Base-by-base conservation (phyloP, 37 sponge, comb jelly and placozoan species). In the Halisarca cf. caerulea region DNA sequence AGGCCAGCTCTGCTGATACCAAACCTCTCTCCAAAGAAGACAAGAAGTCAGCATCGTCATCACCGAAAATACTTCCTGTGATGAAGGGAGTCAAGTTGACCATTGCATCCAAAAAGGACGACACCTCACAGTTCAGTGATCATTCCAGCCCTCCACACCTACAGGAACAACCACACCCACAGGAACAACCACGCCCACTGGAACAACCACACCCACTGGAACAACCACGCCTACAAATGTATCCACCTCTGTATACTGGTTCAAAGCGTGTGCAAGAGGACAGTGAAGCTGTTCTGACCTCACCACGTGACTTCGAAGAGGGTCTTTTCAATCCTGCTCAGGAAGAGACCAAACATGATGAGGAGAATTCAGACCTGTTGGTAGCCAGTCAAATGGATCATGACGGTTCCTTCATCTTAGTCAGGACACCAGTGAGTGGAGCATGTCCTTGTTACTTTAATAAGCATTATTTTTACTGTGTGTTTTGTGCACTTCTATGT, bases 21-120 rank as follows among this genome's bases (percentile, higher is more conserved):
- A 6, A 47, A 11, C 51, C 51, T 47, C 6, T 14, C 11, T 11
- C 51, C 6, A 11, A 14, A 11, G 51, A 47, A 11, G 51, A 47
- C 51, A 47, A 6, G 6, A 6, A 14, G 11, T 11, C 51, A 47
- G 51, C 30, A 27, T 8, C 35, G 15, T 34, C 14, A 28, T 34
- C 69, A 2, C 35, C 69, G 4, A 68, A 68, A 34, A 17, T 30
- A 3, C 69, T 68, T 27, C 69, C 69, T 17, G 4, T 27, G 69
- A 68, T 68, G 69, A 68, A 68, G 4, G 69, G 69, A 68, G 69
- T 68, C 35, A 68, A 68, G 4, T 34, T 68, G 53, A 78, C 23
- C 8, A 77, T 51, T 34, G 88, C 41, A 45, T 28, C 21, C 30
- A 42, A 32, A 40, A 72, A 64, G 28, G 60, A 80, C 55, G 59